phyloP scores from a whole-genome alignment of 92 coral and sea anemone genomes.

The Nematostella vectensis region DNA sequence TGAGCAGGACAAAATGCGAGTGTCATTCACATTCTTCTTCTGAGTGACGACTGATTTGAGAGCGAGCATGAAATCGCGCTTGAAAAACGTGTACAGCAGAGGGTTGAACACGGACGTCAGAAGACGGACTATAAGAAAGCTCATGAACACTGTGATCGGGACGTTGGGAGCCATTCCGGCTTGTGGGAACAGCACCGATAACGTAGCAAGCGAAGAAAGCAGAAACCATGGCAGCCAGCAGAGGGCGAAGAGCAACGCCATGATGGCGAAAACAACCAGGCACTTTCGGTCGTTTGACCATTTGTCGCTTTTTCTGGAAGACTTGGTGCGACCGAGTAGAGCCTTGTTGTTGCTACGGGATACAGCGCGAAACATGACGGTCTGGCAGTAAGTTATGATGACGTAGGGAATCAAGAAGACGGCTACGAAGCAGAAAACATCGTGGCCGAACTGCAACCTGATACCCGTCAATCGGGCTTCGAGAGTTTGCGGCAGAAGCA shows the following conservation, averaged over 20 bases:
- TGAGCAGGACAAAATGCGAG: no score
- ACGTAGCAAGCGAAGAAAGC: slow-evolving; percentile 25
- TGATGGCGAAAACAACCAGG: slow-evolving; percentile 37
- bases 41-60: slow-evolving; percentile 9
- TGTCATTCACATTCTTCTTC: no score
- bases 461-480: background rate
- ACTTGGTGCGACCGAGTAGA: background rate
- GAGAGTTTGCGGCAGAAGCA: background rate
- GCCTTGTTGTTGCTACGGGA: slow-evolving; percentile 17
- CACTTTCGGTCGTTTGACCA: slow-evolving; percentile 39
- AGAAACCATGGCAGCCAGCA: slow-evolving; percentile 65
- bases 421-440: slow-evolving; percentile 31
- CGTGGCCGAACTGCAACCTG: slow-evolving; percentile 16
- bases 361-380: slow-evolving; percentile 44
- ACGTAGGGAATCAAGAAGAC: slow-evolving; percentile 56
- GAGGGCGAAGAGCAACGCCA: slow-evolving; percentile 38
- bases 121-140: slow-evolving; percentile 21
- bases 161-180: slow-evolving; percentile 3
- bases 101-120: slow-evolving; percentile 46
- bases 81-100: slow-evolving; percentile 49
- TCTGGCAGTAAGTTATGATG: slow-evolving; percentile 47
- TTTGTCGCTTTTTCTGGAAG: background rate
- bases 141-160: slow-evolving; percentile 4
- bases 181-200: background rate
- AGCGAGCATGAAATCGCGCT: slow-evolving; percentile 52